Conservation (phyloP, 2,113 vertebrate genomes). For the Nipponia nippon region DNA sequence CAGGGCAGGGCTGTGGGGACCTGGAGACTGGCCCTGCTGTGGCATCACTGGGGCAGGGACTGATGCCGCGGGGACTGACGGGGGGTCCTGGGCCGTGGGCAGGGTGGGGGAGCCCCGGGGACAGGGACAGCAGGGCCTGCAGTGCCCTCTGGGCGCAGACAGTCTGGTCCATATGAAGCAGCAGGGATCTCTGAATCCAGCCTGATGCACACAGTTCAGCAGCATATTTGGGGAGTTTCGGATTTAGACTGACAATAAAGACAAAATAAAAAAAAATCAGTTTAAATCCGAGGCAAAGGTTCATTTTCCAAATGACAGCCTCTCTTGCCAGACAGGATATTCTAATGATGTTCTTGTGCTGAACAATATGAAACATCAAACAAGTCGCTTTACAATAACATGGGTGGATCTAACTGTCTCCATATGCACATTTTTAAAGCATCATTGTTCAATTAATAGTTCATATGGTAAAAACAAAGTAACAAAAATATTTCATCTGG, state of each 20-base stretch:
- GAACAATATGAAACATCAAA: constrained; percentile 53
- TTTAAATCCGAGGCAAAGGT: background rate
- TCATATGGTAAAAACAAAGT: background rate
- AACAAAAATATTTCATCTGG: constrained; percentile 45
- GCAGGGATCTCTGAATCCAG: background rate
- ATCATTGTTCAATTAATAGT: constrained; percentile 62
- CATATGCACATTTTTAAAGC: constrained; percentile 52
- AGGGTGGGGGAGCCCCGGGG: background rate
- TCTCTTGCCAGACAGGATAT: constrained; percentile 43
- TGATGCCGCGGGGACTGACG: accelerated
- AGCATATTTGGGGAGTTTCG: background rate
- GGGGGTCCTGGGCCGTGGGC: background rate
- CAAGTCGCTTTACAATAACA: background rate
- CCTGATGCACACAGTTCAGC: background rate
- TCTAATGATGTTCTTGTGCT: constrained; percentile 47
- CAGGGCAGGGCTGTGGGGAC: background rate
- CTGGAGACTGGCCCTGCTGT: background rate
- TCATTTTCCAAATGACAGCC: constrained; percentile 4
- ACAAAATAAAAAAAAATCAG: background rate
- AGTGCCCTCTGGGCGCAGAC: background rate
- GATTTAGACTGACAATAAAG: background rate
- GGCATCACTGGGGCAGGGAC: background rate
- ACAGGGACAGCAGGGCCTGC: background rate
- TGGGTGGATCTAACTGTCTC: constrained; percentile 47
- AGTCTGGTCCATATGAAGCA: background rate